Evolutionary conservation across 2,888 invertebrate species (phyloP), one percentile per base, ranked within the genome.

Genomic region (Thalpophila matura): DNA sequence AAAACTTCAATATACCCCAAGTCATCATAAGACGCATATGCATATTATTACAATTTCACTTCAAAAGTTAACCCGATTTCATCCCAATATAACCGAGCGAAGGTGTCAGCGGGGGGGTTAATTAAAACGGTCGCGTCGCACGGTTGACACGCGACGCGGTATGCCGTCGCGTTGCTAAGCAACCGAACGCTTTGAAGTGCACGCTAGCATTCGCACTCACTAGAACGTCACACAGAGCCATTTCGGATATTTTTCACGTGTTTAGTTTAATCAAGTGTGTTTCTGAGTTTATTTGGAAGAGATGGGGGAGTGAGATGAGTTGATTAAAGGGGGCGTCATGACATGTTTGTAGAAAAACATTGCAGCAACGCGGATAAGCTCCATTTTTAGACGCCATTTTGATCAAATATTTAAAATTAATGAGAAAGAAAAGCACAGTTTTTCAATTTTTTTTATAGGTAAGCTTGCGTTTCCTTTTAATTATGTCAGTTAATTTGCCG

Each of bases 131-230:
- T 68, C 59, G 51, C 55, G 54, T 76, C 53, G 64, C 67, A 72
- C 53, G 63, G 55, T 57, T 60, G 63, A 76, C 70, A 58, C 49
- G 65, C 64, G 64, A 51, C 74, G 54, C 43, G 75, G 63, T 56
- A 74, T 74, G 74, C 46, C 65, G 51, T 43, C 50, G 43, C 35
- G 74, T 76, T 67, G 76, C 74, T 46, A 22, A 33, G 74, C 76
- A 71, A 76, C 74, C 35, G 51, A 62, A 49, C 55, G 53, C 72
- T 75, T 76, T 76, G 74, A 76, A 71, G 60, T 76, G 55, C 60
- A 63, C 53, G 55, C 55, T 43, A 55, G 9, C 7, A 66, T 38
- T 46, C 55, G 33, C 53, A 37, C 50, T 57, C 58, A 59, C 60
- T 74, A 43, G 51, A 58, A 55, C 29, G 57, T 56, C 53, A 66